Conservation (phyloP, 2,113 vertebrate species). For the Arizona elegans region DNA sequence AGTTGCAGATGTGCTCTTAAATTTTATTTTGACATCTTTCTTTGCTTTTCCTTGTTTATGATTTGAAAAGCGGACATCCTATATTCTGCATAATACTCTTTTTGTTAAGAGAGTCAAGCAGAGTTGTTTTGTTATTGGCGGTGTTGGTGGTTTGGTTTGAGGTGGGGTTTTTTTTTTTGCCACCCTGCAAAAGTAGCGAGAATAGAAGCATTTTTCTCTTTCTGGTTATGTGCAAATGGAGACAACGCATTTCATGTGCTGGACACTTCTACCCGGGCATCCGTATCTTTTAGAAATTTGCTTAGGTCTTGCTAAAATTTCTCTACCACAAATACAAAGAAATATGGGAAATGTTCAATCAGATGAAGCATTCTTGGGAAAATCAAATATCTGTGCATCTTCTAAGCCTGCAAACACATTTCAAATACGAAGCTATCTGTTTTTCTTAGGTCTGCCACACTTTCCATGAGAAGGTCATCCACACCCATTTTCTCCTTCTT, state of each 20-base stretch:
- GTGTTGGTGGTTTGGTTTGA: background rate
- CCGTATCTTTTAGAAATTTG: background rate
- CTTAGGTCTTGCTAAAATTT: background rate
- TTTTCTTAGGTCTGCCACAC: background rate
- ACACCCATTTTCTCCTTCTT: background rate
- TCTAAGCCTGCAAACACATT: background rate
- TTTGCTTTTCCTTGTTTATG: conserved; percentile 44
- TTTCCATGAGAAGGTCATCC: background rate
- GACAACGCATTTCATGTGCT: background rate
- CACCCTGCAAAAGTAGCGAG: background rate
- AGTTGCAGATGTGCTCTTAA: conserved; percentile 63
- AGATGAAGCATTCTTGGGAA: background rate
- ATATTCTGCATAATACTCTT: background rate
- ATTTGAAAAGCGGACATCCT: conserved; percentile 45
- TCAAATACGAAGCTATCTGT: background rate
- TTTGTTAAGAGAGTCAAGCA: background rate
- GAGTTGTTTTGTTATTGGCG: background rate
- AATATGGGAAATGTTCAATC: background rate
- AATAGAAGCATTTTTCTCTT: background rate
- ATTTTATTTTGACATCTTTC: conserved; percentile 58
- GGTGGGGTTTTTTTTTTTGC: background rate
- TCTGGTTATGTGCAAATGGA: background rate
- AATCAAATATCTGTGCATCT: background rate
- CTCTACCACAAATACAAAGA: background rate
- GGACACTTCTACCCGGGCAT: background rate